phyloP scores from a whole-genome alignment of 1,140 invertebrate genomes.

The Triops longicaudatus region DNA sequence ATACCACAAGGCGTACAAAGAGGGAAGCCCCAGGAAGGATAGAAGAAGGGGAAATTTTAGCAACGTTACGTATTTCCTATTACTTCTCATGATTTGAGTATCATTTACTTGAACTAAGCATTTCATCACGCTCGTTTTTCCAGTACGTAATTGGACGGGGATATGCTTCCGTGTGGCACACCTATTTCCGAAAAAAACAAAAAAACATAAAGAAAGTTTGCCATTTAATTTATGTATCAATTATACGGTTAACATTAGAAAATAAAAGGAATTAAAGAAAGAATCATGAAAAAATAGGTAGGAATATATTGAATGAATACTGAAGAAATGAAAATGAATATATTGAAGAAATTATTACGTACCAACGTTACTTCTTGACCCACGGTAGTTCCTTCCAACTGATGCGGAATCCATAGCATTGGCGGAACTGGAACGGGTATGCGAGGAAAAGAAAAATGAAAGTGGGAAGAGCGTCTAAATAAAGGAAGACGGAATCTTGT shows the following conservation, averaged over 20 bases:
- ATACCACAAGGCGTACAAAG: not conserved
- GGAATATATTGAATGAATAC: too few species aligned
- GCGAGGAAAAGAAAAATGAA: not conserved
- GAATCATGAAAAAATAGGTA: too few species aligned
- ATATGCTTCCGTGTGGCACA: constrained; percentile 25
- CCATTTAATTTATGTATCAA: too few species aligned
- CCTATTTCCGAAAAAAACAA: not conserved
- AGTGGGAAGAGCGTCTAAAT: not conserved
- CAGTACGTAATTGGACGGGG: constrained; percentile 25
- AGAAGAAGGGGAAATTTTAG: not conserved
- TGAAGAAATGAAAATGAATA: constrained; percentile 47
- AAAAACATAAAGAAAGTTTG: too few species aligned
- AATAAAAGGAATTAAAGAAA: too few species aligned
- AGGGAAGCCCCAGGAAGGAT: not conserved
- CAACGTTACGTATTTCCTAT: not conserved
- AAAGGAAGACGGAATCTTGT: not conserved
- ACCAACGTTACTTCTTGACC: constrained; percentile 22
- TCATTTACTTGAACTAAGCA: constrained; percentile 20
- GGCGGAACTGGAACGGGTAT: constrained; percentile 65
- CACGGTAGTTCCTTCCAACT: constrained; percentile 24
- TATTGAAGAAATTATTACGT: too few species aligned
- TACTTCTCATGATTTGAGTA: not conserved
- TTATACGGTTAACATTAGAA: too few species aligned
- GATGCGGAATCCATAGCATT: constrained; percentile 76
- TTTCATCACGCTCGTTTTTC: constrained; percentile 25